Evolutionary conservation across 2,113 vertebrate species (phyloP), one percentile per base, ranked within the genome.

Genomic region (Megalops atlanticus): DNA sequence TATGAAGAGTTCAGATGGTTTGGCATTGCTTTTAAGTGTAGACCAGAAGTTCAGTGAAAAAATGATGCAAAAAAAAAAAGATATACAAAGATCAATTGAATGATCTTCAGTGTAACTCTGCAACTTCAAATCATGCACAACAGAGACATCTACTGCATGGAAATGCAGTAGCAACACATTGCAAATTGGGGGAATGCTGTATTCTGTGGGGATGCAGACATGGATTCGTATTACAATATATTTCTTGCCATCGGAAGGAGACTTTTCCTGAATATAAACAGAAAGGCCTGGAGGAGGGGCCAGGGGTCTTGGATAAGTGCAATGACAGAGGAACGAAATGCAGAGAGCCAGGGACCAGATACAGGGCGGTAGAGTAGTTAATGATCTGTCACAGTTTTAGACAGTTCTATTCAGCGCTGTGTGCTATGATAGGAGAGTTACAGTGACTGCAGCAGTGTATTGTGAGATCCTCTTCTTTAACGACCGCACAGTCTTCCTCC

Each of bases 111-210:
- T 24, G 18, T 4, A 24, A 39, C 39, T 40, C 54, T 3, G 36
- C 6, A 21, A 39, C 14, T 27, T 47, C 36, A 47, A 33, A 40
- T 4, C 43, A 5, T 43, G 39, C 38, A 43, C 77, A 69, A 78
- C 39, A 78, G 52, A 41, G 77, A 69, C 77, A 54, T 41, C 38
- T 78, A 39, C 54, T 78, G 77, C 1, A 31, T 2, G 31, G n/a
- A 41, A 35, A 45, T 38, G 39, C 7, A 45, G 18, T 27, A 69
- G 12, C 38, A 70, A 78, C 7, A 36, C 15, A 24, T 18, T 11
- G 10, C 49, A 54, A 14, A 11, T 54, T 18, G 49, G 49, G 24
- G 2, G 49, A 54, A 54, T 3, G 24, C 24, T 10, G n/a, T n/a
- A n/a, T n/a, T n/a, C n/a, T n/a, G n/a, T n/a, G n/a, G n/a, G n/a